phyloP scores from a whole-genome alignment of 2,113 vertebrate species.

The Pomatostomus ruficeps region DNA sequence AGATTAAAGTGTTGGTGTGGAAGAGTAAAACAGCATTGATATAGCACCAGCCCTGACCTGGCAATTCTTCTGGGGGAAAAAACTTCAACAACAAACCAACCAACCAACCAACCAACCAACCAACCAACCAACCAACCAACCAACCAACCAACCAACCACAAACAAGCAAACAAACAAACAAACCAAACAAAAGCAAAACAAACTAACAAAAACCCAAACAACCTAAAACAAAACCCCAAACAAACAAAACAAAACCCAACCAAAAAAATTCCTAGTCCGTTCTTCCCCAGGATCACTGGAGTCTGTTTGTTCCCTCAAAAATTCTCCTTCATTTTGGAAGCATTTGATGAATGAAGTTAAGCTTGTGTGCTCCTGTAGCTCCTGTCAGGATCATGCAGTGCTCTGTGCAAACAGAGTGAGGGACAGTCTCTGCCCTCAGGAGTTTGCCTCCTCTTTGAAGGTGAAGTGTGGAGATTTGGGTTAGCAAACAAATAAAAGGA shows the following conservation, averaged over 20 bases:
- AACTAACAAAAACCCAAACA: not conserved
- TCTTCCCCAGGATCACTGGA: not conserved
- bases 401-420: not conserved
- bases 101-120: not conserved
- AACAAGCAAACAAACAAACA: no score
- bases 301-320: not conserved
- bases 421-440: not conserved
- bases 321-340: not conserved
- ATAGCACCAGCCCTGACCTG: rapidly evolving
- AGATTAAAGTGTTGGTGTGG: no score
- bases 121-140: not conserved
- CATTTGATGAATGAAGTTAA: not conserved
- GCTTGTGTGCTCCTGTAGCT: not conserved
- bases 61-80: not conserved
- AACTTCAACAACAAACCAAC: not conserved
- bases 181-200: not conserved
- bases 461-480: not conserved
- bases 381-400: not conserved
- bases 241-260: not conserved
- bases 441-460: not conserved
- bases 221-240: not conserved
- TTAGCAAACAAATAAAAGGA: not conserved
- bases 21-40: not conserved
- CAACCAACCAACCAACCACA: not conserved
- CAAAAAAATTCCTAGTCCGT: not conserved